These are phyloP conservation scores for Rana temporaria DNA, from an alignment of 2,113 vertebrate species.

Conservation along the genomic window DNA sequence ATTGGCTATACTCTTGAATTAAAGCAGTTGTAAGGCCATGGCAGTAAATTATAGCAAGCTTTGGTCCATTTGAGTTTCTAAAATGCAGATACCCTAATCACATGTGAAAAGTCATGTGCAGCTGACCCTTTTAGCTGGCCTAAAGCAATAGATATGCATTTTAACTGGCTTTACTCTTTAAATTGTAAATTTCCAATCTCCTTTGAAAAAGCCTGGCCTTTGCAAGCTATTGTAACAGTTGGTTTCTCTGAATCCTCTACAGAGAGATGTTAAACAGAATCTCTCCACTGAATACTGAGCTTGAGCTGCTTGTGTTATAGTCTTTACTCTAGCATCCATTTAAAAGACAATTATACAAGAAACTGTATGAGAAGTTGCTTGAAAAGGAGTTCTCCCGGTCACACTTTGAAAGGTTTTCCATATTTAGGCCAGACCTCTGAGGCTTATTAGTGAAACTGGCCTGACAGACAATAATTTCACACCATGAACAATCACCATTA, in stretches of 20 bases:
- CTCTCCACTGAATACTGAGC: background rate
- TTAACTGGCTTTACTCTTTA: conserved; percentile 31
- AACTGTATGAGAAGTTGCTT: conserved; percentile 8
- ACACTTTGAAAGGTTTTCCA: conserved; percentile 22
- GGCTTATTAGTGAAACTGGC: background rate
- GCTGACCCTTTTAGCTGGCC: conserved; percentile 45
- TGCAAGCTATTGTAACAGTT: conserved; percentile 36
- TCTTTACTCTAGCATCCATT: conserved; percentile 18
- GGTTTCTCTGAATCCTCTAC: conserved; percentile 34
- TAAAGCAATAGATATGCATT: conserved; percentile 39
- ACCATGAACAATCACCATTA: background rate
- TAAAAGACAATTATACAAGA: conserved; percentile 28
- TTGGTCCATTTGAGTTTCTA: conserved; percentile 26
- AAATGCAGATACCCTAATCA: conserved; percentile 43
- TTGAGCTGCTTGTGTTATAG: background rate
- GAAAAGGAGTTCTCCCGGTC: conserved; percentile 6
- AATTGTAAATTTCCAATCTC: conserved; percentile 33
- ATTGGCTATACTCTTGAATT: no score
- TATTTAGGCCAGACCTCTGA: background rate
- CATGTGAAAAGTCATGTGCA: conserved; percentile 35
- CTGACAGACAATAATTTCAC: no score
- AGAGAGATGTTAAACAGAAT: conserved; percentile 50
- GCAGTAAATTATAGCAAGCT: background rate
- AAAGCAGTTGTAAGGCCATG: background rate
- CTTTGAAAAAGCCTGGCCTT: conserved; percentile 25